phyloP scores from a whole-genome alignment of 2,888 invertebrate species.

The Abrostola tripartita region DNA sequence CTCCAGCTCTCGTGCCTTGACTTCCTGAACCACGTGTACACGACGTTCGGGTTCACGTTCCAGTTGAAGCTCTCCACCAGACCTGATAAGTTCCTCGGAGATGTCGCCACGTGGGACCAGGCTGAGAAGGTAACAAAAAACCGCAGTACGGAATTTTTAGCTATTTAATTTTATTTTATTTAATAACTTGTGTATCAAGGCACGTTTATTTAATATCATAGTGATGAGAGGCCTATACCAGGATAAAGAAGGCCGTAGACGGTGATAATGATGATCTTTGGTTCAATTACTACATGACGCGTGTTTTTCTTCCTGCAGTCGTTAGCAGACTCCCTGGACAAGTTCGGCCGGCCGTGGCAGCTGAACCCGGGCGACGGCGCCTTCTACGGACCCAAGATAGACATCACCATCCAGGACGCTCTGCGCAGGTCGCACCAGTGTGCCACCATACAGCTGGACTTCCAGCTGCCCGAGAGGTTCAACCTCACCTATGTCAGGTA shows the following conservation, averaged over 20 bases:
- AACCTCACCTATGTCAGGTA: conserved; percentile 93
- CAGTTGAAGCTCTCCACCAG: conserved; percentile 97
- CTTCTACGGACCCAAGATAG: conserved; percentile 99
- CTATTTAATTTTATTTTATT: no score
- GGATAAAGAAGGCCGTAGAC: no score
- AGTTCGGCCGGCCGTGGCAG: conserved; percentile 96
- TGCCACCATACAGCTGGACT: conserved; percentile 99
- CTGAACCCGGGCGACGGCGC: conserved; percentile 98
- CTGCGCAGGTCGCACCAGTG: conserved; percentile 96
- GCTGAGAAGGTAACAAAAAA: conserved; percentile 92
- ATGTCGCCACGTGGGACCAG: conserved; percentile 95
- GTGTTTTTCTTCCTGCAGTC: conserved; percentile 84
- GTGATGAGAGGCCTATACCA: no score
- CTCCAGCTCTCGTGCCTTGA: conserved; percentile 91
- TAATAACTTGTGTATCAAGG: no score
- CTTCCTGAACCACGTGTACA: conserved; percentile 95
- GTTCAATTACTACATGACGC: no score
- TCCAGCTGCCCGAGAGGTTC: conserved; percentile 98
- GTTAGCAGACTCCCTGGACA: conserved; percentile 94
- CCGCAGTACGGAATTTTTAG: no score
- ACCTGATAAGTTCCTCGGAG: conserved; percentile 97
- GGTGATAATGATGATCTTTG: no score
- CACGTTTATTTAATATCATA: no score
- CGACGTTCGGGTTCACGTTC: conserved; percentile 98
- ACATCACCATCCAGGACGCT: conserved; percentile 98